Evolutionary conservation across 2,888 invertebrate species (phyloP), one percentile per base, ranked within the genome.

Genomic region (Drosophila robusta): DNA sequence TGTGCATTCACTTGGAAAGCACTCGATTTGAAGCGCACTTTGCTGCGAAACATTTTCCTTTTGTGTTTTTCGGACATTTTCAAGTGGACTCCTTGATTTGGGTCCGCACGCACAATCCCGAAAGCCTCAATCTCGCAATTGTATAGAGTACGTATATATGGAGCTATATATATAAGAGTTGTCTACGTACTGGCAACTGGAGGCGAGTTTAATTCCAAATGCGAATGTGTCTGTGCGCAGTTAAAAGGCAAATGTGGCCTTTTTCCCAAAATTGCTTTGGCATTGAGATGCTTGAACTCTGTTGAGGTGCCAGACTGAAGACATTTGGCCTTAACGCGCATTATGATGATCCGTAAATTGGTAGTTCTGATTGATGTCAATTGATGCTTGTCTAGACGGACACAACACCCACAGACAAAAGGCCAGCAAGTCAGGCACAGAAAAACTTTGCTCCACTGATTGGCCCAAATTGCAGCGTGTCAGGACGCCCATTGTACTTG

Each of bases 1-100:
- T 75, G 81, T 32, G 58, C 65, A 65, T n/a, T 70, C 79, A 63
- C 2, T 54, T 46, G 82, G 63, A 78, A 78, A 60, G 52, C 58
- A 65, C 66, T 72, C 54, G 67, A 72, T 42, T 65, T 51, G 41
- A 55, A 68, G 22, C 57, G 45, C 49, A 45, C 34, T 52, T 70
- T 49, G 34, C 12, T 44, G 54, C 7, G 24, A 22, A n/a, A 44
- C 18, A 39, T 47, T 49, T 54, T 52, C 41, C 67, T 50, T 74
- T 71, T 68, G 58, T 55, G 41, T 22, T 38, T n/a, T 54, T 54
- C 22, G 42, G 24, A 14, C 47, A 75, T 42, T 64, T 50, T 45
- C 61, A 67, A 65, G 74, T 58, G 41, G 26, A 32, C 16, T 18
- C 32, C 42, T 58, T 69, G 63, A 75, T 56, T 60, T 62, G 55